A percentile compares a stretch with the other conserved stretches of the same genome.
phyloP scores from a whole-genome alignment of 2,113 vertebrate genomes.

The Petaurus breviceps region DNA sequence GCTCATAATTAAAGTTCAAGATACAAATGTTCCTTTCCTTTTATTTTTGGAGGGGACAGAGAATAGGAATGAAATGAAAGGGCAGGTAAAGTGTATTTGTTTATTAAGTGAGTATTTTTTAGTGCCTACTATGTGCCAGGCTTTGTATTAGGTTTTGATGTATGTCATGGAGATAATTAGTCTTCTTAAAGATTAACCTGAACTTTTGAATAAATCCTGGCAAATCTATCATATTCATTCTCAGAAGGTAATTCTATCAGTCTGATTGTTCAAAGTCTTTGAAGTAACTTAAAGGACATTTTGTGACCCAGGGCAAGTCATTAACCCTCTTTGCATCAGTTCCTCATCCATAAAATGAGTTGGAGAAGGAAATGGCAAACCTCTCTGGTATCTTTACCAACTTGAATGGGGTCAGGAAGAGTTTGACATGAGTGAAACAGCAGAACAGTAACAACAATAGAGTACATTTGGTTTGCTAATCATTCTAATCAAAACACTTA shows the following conservation, averaged over 20 bases:
- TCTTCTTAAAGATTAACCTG: constrained; percentile 25
- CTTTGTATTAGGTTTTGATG: neutral
- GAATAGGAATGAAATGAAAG: neutral
- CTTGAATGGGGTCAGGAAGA: neutral
- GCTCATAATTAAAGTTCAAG: constrained; percentile 30
- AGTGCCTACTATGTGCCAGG: neutral
- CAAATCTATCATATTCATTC: constrained; percentile 30
- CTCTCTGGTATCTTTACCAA: neutral
- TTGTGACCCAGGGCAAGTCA: neutral
- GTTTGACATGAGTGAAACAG: neutral
- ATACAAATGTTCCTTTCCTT: constrained; percentile 11
- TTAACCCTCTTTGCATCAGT: neutral
- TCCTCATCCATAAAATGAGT: neutral
- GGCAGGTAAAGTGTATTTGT: neutral
- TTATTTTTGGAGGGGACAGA: neutral
- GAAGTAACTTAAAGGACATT: neutral
- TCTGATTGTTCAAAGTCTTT: neutral
- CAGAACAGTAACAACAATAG: neutral
- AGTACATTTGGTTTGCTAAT: constrained; percentile 6
- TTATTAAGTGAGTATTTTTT: neutral
- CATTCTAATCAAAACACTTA: constrained; percentile 40
- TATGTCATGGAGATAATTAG: neutral
- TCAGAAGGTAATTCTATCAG: constrained; percentile 14
- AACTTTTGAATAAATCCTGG: constrained; percentile 7
- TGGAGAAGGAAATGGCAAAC: neutral